phyloP scores from a whole-genome alignment of 2,888 invertebrate genomes.

The Oligia strigilis region DNA sequence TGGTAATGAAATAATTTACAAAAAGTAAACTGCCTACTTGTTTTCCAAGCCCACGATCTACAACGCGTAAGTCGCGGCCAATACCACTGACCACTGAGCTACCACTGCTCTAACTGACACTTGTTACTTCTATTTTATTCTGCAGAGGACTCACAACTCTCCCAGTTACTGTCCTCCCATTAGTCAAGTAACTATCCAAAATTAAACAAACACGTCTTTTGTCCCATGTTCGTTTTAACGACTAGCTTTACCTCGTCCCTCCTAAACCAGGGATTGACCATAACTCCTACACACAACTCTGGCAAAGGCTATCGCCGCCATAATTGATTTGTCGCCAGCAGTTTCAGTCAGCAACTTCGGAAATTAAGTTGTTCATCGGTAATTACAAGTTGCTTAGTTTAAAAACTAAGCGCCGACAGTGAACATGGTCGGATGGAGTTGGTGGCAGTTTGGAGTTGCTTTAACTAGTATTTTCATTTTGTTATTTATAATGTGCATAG shows the following conservation, averaged over 20 bases:
- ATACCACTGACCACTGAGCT: no score
- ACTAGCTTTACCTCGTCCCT: constrained; percentile 67
- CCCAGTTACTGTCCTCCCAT: constrained; percentile 1
- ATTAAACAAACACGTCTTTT: constrained; percentile 39
- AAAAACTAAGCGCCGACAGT: constrained; percentile 30
- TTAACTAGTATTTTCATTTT: constrained; percentile 12
- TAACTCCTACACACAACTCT: constrained; percentile 68
- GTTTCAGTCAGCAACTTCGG: constrained; percentile 51
- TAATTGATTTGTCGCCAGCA: constrained; percentile 71
- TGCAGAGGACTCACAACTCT: not conserved
- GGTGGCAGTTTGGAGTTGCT: constrained; percentile 6
- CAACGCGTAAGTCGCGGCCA: not conserved
- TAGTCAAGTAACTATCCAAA: constrained; percentile 33
- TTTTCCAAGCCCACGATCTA: not conserved
- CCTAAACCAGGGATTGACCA: constrained; percentile 68
- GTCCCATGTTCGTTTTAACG: constrained; percentile 74
- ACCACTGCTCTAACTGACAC: not conserved
- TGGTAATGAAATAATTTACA: no score
- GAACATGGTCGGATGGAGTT: constrained; percentile 10
- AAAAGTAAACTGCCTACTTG: no score
- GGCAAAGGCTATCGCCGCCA: constrained; percentile 61
- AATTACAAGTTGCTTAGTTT: constrained; percentile 58
- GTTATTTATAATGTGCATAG: constrained; percentile 15
- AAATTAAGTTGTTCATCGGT: constrained; percentile 57
- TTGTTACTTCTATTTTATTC: not conserved